phyloP scores from a whole-genome alignment of 2,113 vertebrate genomes.

The Tricholaema leucomelas region DNA sequence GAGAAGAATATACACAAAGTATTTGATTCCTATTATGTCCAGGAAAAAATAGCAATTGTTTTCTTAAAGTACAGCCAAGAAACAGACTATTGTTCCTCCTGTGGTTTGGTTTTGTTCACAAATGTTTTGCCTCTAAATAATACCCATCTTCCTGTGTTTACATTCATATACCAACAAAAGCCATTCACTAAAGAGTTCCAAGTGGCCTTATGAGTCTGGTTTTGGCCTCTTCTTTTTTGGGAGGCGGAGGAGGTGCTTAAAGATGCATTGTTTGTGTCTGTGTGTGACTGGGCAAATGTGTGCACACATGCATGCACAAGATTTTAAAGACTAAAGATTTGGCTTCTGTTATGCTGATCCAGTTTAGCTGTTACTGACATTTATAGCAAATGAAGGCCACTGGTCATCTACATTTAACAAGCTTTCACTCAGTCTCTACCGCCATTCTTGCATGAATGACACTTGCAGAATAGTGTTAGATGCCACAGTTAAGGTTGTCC shows the following conservation, averaged over 20 bases:
- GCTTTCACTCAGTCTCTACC: not conserved
- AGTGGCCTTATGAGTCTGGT: not conserved
- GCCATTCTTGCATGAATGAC: not conserved
- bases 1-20: not conserved
- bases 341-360: not conserved
- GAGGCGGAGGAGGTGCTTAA: not conserved
- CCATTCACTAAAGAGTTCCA: not conserved
- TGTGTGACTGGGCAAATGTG: rapidly evolving
- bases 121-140: conserved; percentile 30
- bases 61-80: conserved; percentile 32
- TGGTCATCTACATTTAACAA: not conserved
- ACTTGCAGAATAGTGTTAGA: not conserved
- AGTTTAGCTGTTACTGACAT: not conserved
- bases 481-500: not conserved
- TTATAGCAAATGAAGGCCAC: not conserved
- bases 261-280: not conserved
- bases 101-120: not conserved
- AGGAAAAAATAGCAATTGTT: conserved; percentile 24
- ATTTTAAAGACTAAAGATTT: not conserved
- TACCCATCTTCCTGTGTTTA: conserved; percentile 43
- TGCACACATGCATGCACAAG: not conserved
- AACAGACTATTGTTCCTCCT: not conserved
- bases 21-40: not conserved
- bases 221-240: not conserved
- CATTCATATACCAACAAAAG: conserved; percentile 7